Conservation (phyloP, 2,113 vertebrate species). For the Choloepus hoffmanni region DNA sequence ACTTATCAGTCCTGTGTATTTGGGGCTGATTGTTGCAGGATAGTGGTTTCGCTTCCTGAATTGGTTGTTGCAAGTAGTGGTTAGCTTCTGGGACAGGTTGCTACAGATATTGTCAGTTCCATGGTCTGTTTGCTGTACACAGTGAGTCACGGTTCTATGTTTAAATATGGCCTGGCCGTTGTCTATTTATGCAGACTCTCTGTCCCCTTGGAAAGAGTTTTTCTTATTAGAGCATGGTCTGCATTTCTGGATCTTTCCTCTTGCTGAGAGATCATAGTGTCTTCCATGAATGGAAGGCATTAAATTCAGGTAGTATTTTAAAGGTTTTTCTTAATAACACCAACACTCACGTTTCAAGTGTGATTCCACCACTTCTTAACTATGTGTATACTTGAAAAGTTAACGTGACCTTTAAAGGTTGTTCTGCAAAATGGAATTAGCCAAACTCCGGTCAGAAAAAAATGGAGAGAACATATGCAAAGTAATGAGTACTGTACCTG, state of each 20-base stretch:
- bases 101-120: no score
- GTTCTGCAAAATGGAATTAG: neutral
- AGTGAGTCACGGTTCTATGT: no score
- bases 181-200: no score
- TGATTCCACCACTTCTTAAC: neutral
- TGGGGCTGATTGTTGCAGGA: no score
- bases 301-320: rapidly evolving
- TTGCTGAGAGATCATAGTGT: neutral
- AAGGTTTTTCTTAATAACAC: neutral
- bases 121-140: no score
- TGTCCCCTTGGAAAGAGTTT: neutral
- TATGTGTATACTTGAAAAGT: neutral
- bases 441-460: neutral
- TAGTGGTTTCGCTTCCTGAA: neutral
- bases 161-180: no score
- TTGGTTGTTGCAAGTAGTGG: no score
- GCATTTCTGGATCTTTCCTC: neutral
- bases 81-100: no score
- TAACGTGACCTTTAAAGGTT: neutral
- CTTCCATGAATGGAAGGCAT: neutral
- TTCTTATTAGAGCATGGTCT: neutral
- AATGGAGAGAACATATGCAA: neutral
- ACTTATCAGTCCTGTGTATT: neutral
- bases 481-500: no score
- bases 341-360: neutral